Evolutionary conservation across 2,113 vertebrate species (phyloP), one percentile per base, ranked within the genome.

Genomic region (Puntigrus tetrazona): DNA sequence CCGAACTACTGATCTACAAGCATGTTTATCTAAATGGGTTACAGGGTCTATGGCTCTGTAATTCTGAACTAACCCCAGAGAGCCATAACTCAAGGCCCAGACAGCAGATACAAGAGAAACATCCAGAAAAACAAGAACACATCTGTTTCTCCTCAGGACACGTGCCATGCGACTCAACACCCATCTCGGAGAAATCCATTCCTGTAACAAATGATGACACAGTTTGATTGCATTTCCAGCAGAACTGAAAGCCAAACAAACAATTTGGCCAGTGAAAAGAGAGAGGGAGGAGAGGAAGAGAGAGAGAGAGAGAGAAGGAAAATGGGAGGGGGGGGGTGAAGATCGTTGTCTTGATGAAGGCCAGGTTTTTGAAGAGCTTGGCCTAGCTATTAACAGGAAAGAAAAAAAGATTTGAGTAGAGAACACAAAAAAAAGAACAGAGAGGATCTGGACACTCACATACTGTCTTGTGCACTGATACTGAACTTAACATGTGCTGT

Each of bases 141-240:
- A 70, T 81, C 79, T 81, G 79, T 81, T 81, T 81, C 41, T 69
- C 61, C 27, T 81, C 63, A 81, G 79, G 43, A 70, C 79, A 81
- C 79, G 79, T 81, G 79, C 63, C 61, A 70, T 81, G 27, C 61
- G 41, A 81, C 79, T 70, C 79, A 52, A 81, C 63, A 69, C 61
- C 63, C 63, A 69, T 69, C 63, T 69, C 11, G 7, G 61, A 69
- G 79, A 81, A 50, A 70, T 70, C 79, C 79, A 67, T 81, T 81
- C 29, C 79, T 81, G 79, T 81, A 70, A 81, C 79, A 81, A 36
- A 81, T 81, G 79, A 81, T 81, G 79, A 81, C 79, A 81, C 63
- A 25, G 43, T 81, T 70, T 70, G 63, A 81, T 81, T 81, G 79
- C 31, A 52, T 70, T 81, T 81, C 45, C 79, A 81, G 43, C 61